A percentile compares a stretch with the other conserved stretches of the same genome.
phyloP scores from a whole-genome alignment of 2,797 vertebrate genomes.

The Scolopax rusticola region DNA sequence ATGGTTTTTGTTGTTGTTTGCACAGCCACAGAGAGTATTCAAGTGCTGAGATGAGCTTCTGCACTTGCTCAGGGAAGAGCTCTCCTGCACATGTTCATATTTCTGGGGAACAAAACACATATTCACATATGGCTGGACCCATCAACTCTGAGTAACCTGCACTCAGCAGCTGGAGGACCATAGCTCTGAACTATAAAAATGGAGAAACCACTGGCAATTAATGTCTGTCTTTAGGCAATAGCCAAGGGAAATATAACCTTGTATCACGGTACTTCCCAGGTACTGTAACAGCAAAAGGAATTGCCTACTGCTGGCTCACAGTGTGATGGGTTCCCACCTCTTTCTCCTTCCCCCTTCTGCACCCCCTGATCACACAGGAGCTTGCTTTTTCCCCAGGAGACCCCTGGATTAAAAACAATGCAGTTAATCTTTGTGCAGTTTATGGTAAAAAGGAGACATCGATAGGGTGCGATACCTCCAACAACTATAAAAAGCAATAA shows the following conservation, averaged over 20 bases:
- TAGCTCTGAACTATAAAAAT: neutral
- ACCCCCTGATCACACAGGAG: neutral
- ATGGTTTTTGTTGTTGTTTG: neutral
- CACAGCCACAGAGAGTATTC: neutral
- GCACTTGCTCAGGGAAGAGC: neutral
- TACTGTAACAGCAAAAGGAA: neutral
- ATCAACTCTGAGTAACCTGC: neutral
- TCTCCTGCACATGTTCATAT: fast-evolving
- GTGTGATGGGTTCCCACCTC: neutral
- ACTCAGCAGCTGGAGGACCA: neutral
- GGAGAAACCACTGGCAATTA: neutral
- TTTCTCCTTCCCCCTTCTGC: neutral
- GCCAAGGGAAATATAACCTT: neutral
- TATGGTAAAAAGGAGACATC: neutral
- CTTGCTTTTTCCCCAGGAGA: neutral
- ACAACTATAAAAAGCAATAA: neutral
- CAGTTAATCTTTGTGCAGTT: neutral
- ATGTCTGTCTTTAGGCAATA: neutral
- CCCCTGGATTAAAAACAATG: neutral
- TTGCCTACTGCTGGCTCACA: neutral
- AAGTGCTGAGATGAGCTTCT: neutral
- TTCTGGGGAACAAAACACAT: neutral
- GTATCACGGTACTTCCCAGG: neutral
- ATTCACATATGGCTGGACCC: neutral
- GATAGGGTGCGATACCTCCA: neutral